A percentile compares a stretch with the other conserved stretches of the same genome.
These are phyloP conservation scores for Piezodorus guildinii DNA, from an alignment of 1,140 invertebrate species.

Conservation along the genomic window DNA sequence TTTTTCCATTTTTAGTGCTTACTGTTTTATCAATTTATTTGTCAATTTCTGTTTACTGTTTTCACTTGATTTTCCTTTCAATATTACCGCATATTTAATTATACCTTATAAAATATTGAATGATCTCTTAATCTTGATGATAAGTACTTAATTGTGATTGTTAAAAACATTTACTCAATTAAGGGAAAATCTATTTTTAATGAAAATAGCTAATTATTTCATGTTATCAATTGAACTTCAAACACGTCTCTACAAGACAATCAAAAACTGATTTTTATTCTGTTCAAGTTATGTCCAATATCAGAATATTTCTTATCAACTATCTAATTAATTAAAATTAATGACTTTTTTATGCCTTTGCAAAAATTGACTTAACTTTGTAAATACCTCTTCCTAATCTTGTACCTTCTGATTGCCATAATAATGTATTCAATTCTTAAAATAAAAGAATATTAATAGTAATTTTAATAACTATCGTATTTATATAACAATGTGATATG, in stretches of 20 bases:
- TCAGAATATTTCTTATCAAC: conserved; percentile 1
- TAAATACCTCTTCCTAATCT: conserved; percentile 9
- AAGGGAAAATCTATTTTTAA: not conserved
- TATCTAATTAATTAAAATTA: not conserved
- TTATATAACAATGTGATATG: conserved; percentile 19
- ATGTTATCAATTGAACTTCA: conserved; percentile 2
- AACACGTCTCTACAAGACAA: not conserved
- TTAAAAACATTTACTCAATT: not conserved
- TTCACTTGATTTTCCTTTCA: not conserved
- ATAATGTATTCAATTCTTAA: conserved; percentile 9
- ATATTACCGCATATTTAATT: not conserved
- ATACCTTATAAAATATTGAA: not conserved
- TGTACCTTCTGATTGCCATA: conserved; percentile 18
- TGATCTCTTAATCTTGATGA: not conserved
- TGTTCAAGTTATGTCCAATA: not conserved
- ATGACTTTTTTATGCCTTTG: not conserved
- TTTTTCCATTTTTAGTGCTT: not conserved
- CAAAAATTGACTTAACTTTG: not conserved
- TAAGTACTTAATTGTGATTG: conserved; percentile 7
- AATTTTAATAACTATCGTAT: conserved; percentile 1
- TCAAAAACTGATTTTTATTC: not conserved
- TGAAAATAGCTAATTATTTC: not conserved
- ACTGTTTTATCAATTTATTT: not conserved
- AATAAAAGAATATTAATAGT: no score
- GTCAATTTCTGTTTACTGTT: not conserved